These are phyloP conservation scores for Ardeotis arabs DNA, from an alignment of 2,113 vertebrate species.

Conservation along the genomic window DNA sequence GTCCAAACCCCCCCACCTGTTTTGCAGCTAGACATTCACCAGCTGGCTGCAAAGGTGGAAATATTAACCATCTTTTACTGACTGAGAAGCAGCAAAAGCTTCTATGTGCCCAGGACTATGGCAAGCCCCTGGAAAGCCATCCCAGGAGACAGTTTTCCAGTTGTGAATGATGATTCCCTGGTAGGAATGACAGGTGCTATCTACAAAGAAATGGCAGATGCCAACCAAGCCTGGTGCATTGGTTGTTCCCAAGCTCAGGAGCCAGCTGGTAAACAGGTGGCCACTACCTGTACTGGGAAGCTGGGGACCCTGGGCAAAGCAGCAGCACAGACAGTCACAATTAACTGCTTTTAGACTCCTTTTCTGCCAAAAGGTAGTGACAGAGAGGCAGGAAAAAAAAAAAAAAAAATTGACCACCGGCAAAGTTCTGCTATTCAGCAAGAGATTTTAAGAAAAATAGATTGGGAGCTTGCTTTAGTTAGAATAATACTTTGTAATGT, in stretches of 20 bases:
- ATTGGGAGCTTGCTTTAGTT: not conserved
- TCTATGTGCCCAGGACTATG: not conserved
- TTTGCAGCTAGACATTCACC: not conserved
- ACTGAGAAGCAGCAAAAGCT: not conserved
- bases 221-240: not conserved
- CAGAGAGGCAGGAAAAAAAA: not conserved
- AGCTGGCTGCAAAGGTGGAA: not conserved
- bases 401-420: not conserved
- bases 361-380: not conserved
- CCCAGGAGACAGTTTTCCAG: not conserved
- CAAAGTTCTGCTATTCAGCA: not conserved
- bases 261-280: not conserved
- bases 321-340: not conserved
- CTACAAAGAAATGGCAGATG: not conserved
- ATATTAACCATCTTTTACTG: not conserved
- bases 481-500: not conserved
- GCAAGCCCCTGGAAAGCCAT: not conserved
- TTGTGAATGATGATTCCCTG: not conserved
- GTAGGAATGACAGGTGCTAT: not conserved
- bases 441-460: not conserved
- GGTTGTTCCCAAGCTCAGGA: not conserved
- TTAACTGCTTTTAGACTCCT: not conserved
- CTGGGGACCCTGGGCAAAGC: not conserved
- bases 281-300: not conserved
- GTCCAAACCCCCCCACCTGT: not conserved